phyloP scores from a whole-genome alignment of 2,888 invertebrate species.

The Ischnus inquisitorius region DNA sequence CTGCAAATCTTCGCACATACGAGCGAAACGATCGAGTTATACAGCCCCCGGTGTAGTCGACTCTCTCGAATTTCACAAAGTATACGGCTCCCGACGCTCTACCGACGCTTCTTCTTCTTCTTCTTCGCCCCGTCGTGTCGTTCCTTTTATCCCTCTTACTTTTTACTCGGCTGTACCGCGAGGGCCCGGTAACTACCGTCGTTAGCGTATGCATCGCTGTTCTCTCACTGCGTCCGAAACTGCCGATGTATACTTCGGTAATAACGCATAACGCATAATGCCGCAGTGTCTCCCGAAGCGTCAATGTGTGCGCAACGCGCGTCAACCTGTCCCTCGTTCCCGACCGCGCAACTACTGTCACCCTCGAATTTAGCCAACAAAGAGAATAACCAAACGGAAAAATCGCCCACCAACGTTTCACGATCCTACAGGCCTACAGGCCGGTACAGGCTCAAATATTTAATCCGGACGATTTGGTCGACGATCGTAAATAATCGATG shows the following conservation, averaged over 20 bases:
- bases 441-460: slow-evolving; percentile 59
- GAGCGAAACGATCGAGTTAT: slow-evolving; percentile 50
- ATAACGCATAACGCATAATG: slow-evolving; percentile 32
- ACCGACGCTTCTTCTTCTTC: slow-evolving; percentile 17
- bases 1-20: slow-evolving; percentile 57
- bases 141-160: slow-evolving; percentile 2
- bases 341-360: slow-evolving; percentile 41
- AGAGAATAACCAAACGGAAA: neutral
- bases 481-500: slow-evolving; percentile 55
- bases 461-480: slow-evolving; percentile 28
- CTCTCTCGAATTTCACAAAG: slow-evolving; percentile 49
- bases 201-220: slow-evolving; percentile 5
- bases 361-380: slow-evolving; percentile 21
- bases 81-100: slow-evolving; percentile 17
- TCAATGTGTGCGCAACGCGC: neutral
- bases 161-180: slow-evolving; percentile 30
- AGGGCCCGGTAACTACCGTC: slow-evolving; percentile 28
- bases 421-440: too few species aligned
- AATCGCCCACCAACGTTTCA: slow-evolving; percentile 39
- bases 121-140: neutral
- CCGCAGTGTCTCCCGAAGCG: neutral
- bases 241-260: slow-evolving; percentile 8
- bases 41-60: slow-evolving; percentile 40
- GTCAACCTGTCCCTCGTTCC: slow-evolving; percentile 17
- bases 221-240: neutral